A percentile compares a stretch with the other conserved stretches of the same genome.
Evolutionary conservation across 2,113 vertebrate species (phyloP).

Genomic region (Thalassoma bifasciatum): DNA sequence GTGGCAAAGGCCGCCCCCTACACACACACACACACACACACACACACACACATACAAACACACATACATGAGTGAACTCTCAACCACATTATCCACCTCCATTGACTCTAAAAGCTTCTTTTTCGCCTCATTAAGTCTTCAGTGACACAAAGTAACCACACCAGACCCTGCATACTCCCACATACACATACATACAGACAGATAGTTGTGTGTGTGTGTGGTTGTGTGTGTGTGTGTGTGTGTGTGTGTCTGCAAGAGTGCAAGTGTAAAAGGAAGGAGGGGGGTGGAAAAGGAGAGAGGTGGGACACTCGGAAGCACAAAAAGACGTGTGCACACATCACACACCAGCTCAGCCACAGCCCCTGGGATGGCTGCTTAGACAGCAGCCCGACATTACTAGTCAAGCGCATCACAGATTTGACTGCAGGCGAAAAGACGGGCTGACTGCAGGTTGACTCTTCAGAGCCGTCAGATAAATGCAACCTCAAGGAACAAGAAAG

Average conservation of each 20-base stretch:
- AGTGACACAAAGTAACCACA: slow-evolving; percentile 79
- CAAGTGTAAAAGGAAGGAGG: slow-evolving; percentile 20
- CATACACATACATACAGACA: slow-evolving; percentile 46
- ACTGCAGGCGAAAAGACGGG: slow-evolving; percentile 60
- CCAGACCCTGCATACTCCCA: slow-evolving; percentile 55
- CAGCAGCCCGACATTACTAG: slow-evolving; percentile 68
- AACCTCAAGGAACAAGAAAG: slow-evolving; percentile 41
- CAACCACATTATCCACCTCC: slow-evolving; percentile 81
- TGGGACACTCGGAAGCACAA: slow-evolving; percentile 30
- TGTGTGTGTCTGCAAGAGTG: slow-evolving; percentile 11
- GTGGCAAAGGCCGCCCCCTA: slow-evolving; percentile 47
- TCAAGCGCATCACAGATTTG: slow-evolving; percentile 60
- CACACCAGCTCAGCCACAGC: slow-evolving; percentile 56
- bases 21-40: slow-evolving; percentile 50
- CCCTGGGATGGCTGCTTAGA: slow-evolving; percentile 70
- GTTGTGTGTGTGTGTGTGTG: neutral
- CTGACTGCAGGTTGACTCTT: slow-evolving; percentile 42
- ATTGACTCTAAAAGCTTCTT: slow-evolving; percentile 84
- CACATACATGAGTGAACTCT: slow-evolving; percentile 59
- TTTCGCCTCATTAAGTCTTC: slow-evolving; percentile 83
- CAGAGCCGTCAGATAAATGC: slow-evolving; percentile 22
- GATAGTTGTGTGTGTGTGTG: slow-evolving; percentile 17
- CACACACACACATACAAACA: slow-evolving; percentile 48
- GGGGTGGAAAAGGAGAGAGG: neutral
- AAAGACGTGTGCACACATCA: slow-evolving; percentile 42